Evolutionary conservation across 2,888 invertebrate genomes (phyloP).

Genomic region (Embidobia sp.): DNA sequence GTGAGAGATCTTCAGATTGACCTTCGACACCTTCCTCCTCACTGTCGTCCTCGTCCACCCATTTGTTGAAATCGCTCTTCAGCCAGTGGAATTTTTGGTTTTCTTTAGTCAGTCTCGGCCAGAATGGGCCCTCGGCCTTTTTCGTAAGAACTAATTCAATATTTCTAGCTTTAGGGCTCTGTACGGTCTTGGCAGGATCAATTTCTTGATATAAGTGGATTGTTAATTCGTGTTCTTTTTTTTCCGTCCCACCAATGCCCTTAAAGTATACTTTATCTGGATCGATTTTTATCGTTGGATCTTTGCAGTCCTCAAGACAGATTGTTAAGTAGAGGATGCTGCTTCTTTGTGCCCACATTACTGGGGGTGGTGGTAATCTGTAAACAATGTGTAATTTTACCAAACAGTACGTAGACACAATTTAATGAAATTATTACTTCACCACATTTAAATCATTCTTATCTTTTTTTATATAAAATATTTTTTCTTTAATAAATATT

Average conservation of each 20-base stretch:
- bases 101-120: conserved; percentile 94
- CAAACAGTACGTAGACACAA: too few species aligned
- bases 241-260: conserved; percentile 91
- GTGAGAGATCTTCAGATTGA: conserved; percentile 20
- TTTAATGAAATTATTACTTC: too few species aligned
- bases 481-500: too few species aligned
- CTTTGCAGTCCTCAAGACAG: conserved; percentile 93
- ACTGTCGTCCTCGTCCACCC: conserved; percentile 98
- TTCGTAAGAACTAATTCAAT: conserved; percentile 89
- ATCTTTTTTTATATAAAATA: too few species aligned
- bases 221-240: conserved; percentile 87
- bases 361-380: conserved; percentile 89
- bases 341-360: conserved; percentile 96
- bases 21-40: conserved; percentile 83
- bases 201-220: conserved; percentile 92
- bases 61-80: conserved; percentile 98
- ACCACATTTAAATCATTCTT: too few species aligned
- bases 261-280: conserved; percentile 87
- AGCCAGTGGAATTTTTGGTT: conserved; percentile 96
- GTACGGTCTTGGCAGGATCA: conserved; percentile 89
- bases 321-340: conserved; percentile 93
- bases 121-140: conserved; percentile 88
- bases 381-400: too few species aligned
- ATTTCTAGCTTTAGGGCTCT: conserved; percentile 88
- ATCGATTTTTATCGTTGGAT: conserved; percentile 89